Evolutionary conservation across 2,888 invertebrate genomes (phyloP).

Genomic region (Pandemis cinnamomeana): DNA sequence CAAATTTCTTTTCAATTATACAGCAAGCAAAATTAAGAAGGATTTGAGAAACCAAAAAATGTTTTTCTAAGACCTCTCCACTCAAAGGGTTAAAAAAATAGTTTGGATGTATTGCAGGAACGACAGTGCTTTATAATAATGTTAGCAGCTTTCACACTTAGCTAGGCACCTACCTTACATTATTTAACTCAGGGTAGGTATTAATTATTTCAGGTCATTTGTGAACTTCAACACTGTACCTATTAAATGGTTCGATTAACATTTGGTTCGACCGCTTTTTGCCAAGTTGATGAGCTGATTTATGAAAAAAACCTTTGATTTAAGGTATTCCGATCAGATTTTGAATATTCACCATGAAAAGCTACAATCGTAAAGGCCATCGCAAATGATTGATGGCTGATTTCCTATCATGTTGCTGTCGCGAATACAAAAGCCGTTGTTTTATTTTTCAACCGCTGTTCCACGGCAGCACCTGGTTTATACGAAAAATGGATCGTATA

Average conservation of each 20-base stretch:
- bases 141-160: no score
- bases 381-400: slow-evolving; percentile 32
- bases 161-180: no score
- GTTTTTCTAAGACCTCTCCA: no score
- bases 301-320: not conserved
- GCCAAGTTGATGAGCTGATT: not conserved
- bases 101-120: no score
- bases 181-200: no score
- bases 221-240: no score
- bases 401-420: slow-evolving; percentile 20
- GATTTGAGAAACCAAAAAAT: no score
- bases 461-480: not conserved
- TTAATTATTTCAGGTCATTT: no score
- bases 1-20: no score
- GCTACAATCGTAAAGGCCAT: slow-evolving; percentile 14
- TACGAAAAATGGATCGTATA: not conserved
- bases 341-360: slow-evolving; percentile 6
- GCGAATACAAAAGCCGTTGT: slow-evolving; percentile 4
- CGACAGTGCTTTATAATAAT: no score
- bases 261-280: not conserved
- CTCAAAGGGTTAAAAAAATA: no score
- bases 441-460: slow-evolving; percentile 6
- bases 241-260: not conserved
- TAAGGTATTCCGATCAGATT: slow-evolving; percentile 16
- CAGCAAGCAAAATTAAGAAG: no score